These are phyloP conservation scores for Drosophila aldrichi DNA, from an alignment of 2,888 invertebrate genomes.

Conservation along the genomic window DNA sequence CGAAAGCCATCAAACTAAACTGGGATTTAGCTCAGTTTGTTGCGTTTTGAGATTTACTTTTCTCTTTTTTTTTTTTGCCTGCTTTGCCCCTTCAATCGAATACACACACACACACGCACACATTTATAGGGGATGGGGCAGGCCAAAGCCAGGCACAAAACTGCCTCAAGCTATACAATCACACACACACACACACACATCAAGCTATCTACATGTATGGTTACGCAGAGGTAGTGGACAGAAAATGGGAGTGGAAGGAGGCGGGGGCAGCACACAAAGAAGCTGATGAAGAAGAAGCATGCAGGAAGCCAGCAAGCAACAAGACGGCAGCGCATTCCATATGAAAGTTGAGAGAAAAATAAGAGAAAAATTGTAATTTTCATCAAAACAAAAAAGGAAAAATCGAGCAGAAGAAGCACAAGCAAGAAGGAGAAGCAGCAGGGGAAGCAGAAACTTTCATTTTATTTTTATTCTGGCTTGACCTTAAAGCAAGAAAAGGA, in stretches of 20 bases:
- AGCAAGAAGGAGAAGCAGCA: neutral
- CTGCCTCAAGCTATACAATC: constrained; percentile 47
- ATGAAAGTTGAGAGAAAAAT: constrained; percentile 78
- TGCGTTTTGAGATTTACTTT: constrained; percentile 74
- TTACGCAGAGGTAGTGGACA: constrained; percentile 50
- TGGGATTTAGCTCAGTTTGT: constrained; percentile 74
- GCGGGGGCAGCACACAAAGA: constrained; percentile 3
- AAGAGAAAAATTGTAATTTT: constrained; percentile 84
- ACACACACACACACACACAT: constrained; percentile 24
- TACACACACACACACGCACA: constrained; percentile 49
- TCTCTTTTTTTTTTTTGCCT: neutral
- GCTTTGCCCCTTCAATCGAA: constrained; percentile 63
- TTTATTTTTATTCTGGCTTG: constrained; percentile 79
- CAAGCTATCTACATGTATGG: constrained; percentile 46
- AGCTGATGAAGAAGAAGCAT: neutral
- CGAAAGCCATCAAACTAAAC: constrained; percentile 62
- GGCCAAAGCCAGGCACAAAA: constrained; percentile 43
- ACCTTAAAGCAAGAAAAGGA: constrained; percentile 77
- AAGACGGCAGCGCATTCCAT: constrained; percentile 72
- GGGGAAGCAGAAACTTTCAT: constrained; percentile 47
- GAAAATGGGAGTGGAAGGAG: neutral
- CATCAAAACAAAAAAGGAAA: constrained; percentile 71
- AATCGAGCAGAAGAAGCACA: constrained; percentile 22
- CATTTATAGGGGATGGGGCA: constrained; percentile 21
- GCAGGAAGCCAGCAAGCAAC: constrained; percentile 63